A percentile compares a stretch with the other conserved stretches of the same genome.
Evolutionary conservation across 1,140 invertebrate genomes (phyloP).

Genomic region (Palaemon carinicauda): DNA sequence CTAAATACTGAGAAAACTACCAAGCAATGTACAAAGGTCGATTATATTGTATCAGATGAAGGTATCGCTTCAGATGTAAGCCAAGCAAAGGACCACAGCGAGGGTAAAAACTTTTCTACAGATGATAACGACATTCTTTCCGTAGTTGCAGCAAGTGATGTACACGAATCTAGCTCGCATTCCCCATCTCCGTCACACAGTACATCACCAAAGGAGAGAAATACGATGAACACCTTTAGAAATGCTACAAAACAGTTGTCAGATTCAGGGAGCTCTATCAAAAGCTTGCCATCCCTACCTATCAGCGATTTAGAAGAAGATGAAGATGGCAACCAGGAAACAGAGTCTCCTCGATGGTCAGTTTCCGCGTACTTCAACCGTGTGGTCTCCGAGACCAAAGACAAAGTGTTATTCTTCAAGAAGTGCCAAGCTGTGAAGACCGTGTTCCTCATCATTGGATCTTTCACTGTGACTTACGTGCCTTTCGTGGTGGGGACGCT

Average conservation of each 20-base stretch:
- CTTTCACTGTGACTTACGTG: constrained; percentile 44
- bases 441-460: constrained; percentile 30
- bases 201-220: no score
- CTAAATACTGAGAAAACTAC: background rate
- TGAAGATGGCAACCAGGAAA: background rate
- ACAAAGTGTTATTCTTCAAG: constrained; percentile 47
- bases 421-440: constrained; percentile 50
- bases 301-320: background rate
- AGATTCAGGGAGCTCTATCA: no score
- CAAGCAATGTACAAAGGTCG: background rate
- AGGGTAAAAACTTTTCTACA: no score
- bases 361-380: constrained; percentile 31
- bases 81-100: no score
- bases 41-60: no score
- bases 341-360: background rate
- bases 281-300: background rate
- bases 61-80: no score
- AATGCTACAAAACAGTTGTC: no score
- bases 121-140: no score
- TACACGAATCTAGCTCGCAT: no score
- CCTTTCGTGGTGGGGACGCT: constrained; percentile 47
- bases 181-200: no score
- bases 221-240: no score
- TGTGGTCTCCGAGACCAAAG: constrained; percentile 28
- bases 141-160: no score